Base-by-base conservation (phyloP, 2,113 vertebrate species). In the Nycticryphes semicollaris region DNA sequence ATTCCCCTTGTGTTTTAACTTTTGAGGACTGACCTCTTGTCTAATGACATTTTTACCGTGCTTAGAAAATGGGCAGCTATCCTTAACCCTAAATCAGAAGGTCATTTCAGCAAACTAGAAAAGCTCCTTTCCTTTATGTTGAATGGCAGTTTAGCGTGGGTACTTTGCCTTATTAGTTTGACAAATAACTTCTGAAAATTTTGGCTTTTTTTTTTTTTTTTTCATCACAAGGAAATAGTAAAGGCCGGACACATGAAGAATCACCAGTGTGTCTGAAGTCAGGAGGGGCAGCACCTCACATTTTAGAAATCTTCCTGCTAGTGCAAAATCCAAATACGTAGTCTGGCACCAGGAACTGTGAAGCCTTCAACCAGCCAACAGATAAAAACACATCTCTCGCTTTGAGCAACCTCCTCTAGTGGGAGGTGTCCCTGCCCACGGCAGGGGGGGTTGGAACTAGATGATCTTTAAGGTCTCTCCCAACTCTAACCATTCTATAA, bases 371-470 rank as follows among this genome's bases (percentile, higher is more conserved):
- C 8, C 7, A 33, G 27, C 25, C 23, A 47, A 37, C 11, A 45
- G 6, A 20, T 7, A 8, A 0, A 51, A 54, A 62, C 3, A 30
- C 3, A 63, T 12, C 3, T 39, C 15, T 66, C 10, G 13, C 63
- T 43, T 66, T 66, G 41, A 43, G 20, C 28, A 43, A 43, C 28
- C 39, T 31, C 39, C 9, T 66, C 39, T 66, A 43, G 63, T 22
- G 13, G 20, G 9, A 31, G 20, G 6, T 66, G 39, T 22, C 19
- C 39, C 39, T 66, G 27, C 28, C 39, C 18, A 41, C 20, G 27
- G 41, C 41, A 23, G 13, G 13, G 25, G 7, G 39, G 20, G 20
- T 43, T 45, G 63, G 41, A 45, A 66, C 28, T 45, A 31, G 19
- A 11, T 66, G 39, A 66, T 45, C 41, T 45, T 22, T 66, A 66